Conservation (phyloP, 2,113 vertebrate genomes). For the Motacilla alba region DNA sequence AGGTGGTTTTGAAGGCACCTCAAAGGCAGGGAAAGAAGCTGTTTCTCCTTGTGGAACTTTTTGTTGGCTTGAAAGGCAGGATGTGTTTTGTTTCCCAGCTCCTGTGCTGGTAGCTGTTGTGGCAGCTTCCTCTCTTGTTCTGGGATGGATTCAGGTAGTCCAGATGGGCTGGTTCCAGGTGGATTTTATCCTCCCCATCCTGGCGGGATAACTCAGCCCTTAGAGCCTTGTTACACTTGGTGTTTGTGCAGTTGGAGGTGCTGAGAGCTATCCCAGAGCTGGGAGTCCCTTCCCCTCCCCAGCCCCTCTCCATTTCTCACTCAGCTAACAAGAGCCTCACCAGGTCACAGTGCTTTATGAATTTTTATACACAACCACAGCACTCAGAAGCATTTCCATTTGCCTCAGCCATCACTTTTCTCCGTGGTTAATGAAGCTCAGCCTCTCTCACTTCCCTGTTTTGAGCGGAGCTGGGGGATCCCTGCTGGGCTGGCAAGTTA, state of each 20-base stretch:
- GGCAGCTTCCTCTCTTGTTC: neutral
- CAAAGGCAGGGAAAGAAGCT: neutral
- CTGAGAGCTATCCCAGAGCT: neutral
- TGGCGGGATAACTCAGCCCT: neutral
- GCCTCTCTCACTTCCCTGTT: neutral
- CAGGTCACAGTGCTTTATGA: neutral
- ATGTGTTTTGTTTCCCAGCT: neutral
- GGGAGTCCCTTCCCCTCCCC: neutral
- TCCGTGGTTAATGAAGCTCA: neutral
- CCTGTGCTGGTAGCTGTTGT: neutral
- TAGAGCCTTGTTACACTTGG: accelerated
- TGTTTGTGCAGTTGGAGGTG: neutral
- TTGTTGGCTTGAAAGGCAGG: neutral
- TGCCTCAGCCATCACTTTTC: neutral
- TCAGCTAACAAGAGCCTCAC: neutral
- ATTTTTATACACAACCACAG: neutral
- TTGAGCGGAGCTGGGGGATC: neutral
- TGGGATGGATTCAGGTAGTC: neutral
- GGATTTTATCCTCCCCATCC: neutral
- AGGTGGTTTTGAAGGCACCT: neutral
- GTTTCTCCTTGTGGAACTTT: neutral
- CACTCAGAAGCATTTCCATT: neutral
- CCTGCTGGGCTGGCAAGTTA: neutral
- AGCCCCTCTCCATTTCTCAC: neutral
- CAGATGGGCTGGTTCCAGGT: neutral